Evolutionary conservation across 1,140 invertebrate genomes (phyloP), one percentile per base, ranked within the genome.

Genomic region (Phenacoccus solenopsis): DNA sequence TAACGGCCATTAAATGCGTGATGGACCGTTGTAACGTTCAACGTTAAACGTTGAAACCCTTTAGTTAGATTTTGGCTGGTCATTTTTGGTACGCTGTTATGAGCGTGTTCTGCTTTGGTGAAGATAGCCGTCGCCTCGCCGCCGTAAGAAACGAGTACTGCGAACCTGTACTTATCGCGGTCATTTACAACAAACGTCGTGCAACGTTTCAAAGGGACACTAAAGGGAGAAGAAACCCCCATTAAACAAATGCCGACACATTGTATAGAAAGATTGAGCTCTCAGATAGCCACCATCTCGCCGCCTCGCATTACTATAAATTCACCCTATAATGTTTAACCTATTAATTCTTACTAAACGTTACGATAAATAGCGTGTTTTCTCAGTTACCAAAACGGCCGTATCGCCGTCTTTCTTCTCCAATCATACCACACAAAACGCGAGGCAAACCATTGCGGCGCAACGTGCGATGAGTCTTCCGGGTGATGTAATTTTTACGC

Each of bases 281-380:
- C 20, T 49, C 38, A 49, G 38, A 49, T 49, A 49, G 38, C 20
- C 12, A 49, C 38, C 38, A 49, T 49, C 38, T 49, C 38, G 38
- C n/a, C n/a, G n/a, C 38, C 38, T 49, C 20, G 38, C 38, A 49
- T 49, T 49, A 49, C 38, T 49, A 49, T 49, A 49, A 49, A 49
- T 49, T 49, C 38, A 49, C 38, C 38, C 38, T n/a, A 49, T 49
- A 49, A 49, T 49, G 38, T 49, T 49, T 49, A 49, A 49, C 38
- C 38, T 49, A 49, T 49, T 49, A 49, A 49, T 49, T 49, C 38
- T 49, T 49, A 49, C 38, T 49, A 49, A 49, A 49, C 38, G 38
- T n/a, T 49, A 49, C 38, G 38, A 49, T 49, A 49, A 49, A 49
- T 49, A 49, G 38, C 16, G 5, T 49, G 38, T 49, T 49, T 49